Base-by-base conservation (phyloP, 2,797 vertebrate genomes). In the Scolopax rusticola region DNA sequence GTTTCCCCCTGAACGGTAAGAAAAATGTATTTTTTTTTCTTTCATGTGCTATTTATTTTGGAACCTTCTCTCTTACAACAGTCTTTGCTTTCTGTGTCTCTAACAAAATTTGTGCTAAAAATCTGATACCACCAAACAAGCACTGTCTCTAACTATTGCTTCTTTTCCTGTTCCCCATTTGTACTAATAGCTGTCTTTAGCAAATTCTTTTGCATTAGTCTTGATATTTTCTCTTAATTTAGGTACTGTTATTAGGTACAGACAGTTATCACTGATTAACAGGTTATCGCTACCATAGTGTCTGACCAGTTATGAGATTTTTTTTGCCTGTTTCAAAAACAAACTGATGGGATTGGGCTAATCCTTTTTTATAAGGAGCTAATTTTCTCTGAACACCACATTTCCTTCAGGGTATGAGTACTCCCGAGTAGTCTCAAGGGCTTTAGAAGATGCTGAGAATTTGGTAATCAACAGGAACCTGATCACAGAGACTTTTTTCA, bases 281-380 rank as follows among this genome's bases (percentile, higher is more conserved):
- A 0, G 59, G 53, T 68, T 64, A 38, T 60, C 53, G 23, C n/a
- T 30, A 23, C 17, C 25, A 38, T 13, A 40, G 6, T 1, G 0
- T 40, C 43, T 76, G 17, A 36, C 18, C 36, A 41, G 27, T 8
- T 84, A 50, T 17, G 59, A 71, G 21, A 8, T 68, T 30, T 54
- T 68, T 30, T 54, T 63, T 67, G 3, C 5, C 23, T 50, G 1
- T 68, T 88, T 79, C 28, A 63, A 28, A 78, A 79, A 11, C 11
- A 82, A 81, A 36, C 6, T 23, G 23, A 33, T 12, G 28, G 33
- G 14, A 50, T 13, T 88, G 16, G 14, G 5, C 8, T 63, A 87
- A 41, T 68, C 8, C 9, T 56, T 24, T 79, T 71, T 80, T 21
- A 63, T 12, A 9, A n/a, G 13, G 19, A 61, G 6, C 18, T 79